Evolutionary conservation across 2,888 invertebrate species (phyloP), one percentile per base, ranked within the genome.

Genomic region (Cephus sareptanus): DNA sequence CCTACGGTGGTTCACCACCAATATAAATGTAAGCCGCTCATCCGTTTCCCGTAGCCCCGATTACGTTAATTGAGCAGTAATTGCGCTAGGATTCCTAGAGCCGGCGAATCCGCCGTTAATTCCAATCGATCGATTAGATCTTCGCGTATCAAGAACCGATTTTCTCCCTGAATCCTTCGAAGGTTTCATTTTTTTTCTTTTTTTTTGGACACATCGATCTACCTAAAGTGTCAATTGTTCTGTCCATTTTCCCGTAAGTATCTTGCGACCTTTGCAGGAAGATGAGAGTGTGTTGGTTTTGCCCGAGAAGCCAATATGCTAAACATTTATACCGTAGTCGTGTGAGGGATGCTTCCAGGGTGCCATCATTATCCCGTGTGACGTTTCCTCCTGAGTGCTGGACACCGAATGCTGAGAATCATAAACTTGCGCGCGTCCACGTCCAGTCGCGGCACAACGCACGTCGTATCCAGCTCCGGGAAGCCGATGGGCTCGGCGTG

Each of bases 391-490:
- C 30, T 1, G 74, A 73, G 75, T 79, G 83, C 81, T 77, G 81
- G 71, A 37, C 13, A 4, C 4, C 37, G 4, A 37, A 37, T 37
- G 82, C 80, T 78, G 81, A 70, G 81, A 80, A 83, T 85, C 85
- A 79, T 86, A 85, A 85, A 83, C 83, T 80, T 76, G 6, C 34
- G 77, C 75, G 75, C 76, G 81, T 15, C 83, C 78, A 81, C 76
- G 81, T 15, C 83, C 78, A 81, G 82, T 83, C 82, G 78, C 83
- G 82, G 81, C 81, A 80, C 79, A 82, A 82, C 81, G 76, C 79
- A 77, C 31, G n/a, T 69, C n/a, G n/a, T 4, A 15, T 69, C 69
- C 13, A 4, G 35, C 35, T 13, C 37, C 12, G 13, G 37, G 13
- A 37, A 37, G 12, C 12, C 3, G 12, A 37, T 37, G 35, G 35